phyloP scores from a whole-genome alignment of 1,140 invertebrate species.

The Lepidurus apus region DNA sequence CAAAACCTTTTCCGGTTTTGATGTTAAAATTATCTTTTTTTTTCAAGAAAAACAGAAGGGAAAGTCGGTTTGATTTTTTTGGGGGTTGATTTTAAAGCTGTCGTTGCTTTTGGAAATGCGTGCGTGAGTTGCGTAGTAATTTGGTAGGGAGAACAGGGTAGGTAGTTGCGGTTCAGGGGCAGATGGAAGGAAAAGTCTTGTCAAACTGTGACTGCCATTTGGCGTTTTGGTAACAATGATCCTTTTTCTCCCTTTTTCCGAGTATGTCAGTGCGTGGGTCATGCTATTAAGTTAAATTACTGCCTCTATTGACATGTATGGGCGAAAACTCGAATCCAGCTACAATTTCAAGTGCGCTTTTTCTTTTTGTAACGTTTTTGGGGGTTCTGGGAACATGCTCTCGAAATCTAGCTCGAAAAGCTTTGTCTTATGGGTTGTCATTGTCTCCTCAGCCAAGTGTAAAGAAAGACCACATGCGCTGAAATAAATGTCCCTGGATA shows the following conservation, averaged over 20 bases:
- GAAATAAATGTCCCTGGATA: constrained; percentile 11
- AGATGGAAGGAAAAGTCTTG: constrained; percentile 14
- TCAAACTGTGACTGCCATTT: constrained; percentile 18
- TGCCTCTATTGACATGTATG: too few relatives aligned
- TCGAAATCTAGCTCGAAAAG: too few relatives aligned
- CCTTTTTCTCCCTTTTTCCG: neutral
- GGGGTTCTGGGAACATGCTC: too few relatives aligned
- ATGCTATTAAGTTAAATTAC: too few relatives aligned
- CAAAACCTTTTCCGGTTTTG: neutral
- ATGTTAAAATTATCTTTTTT: too few relatives aligned
- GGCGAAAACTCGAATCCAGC: too few relatives aligned
- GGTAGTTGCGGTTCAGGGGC: neutral
- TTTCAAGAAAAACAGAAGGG: too few relatives aligned
- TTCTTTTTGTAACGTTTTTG: too few relatives aligned
- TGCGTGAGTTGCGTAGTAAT: constrained; percentile 14
- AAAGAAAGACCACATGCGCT: neutral
- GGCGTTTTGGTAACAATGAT: neutral
- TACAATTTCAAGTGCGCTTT: too few relatives aligned
- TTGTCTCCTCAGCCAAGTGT: neutral
- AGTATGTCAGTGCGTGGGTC: too few relatives aligned
- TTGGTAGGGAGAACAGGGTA: neutral
- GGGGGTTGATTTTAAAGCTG: neutral
- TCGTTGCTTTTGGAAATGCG: neutral
- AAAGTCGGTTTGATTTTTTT: neutral
- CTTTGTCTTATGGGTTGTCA: neutral